A percentile compares a stretch with the other conserved stretches of the same genome.
phyloP scores from a whole-genome alignment of 2,113 vertebrate genomes.

The Edolisoma coerulescens region DNA sequence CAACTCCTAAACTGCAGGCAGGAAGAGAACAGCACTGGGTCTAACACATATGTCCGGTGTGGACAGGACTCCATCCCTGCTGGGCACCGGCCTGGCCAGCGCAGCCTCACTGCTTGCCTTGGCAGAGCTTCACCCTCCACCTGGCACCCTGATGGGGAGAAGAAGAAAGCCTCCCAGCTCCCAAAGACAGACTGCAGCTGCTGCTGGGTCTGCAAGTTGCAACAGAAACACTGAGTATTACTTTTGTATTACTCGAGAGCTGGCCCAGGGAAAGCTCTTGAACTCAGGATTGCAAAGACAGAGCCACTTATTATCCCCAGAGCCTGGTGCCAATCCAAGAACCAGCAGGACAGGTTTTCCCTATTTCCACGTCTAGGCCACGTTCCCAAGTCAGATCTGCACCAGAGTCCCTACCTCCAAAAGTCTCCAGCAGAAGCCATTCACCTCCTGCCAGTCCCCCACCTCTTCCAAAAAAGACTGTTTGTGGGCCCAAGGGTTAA shows the following conservation, averaged over 20 bases:
- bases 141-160: not conserved
- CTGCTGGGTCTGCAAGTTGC: not conserved
- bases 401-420: not conserved
- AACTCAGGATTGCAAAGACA: not conserved
- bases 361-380: not conserved
- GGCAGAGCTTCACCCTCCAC: not conserved
- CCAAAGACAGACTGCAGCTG: not conserved
- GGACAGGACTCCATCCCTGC: not conserved
- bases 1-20: not conserved
- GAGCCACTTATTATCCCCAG: not conserved
- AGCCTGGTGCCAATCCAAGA: not conserved
- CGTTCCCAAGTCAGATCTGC: not conserved
- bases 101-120: not conserved
- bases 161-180: not conserved
- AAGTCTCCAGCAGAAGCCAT: not conserved
- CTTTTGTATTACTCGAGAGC: not conserved
- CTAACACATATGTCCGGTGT: rapidly evolving
- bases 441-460: not conserved
- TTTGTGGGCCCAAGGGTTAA: not conserved
- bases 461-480: not conserved
- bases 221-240: not conserved
- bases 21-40: not conserved
- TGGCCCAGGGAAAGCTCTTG: not conserved
- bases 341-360: conserved; percentile 29
- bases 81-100: not conserved